Conservation (phyloP, 2,113 vertebrate species). For the Pseudolaguvia tuberculata region DNA sequence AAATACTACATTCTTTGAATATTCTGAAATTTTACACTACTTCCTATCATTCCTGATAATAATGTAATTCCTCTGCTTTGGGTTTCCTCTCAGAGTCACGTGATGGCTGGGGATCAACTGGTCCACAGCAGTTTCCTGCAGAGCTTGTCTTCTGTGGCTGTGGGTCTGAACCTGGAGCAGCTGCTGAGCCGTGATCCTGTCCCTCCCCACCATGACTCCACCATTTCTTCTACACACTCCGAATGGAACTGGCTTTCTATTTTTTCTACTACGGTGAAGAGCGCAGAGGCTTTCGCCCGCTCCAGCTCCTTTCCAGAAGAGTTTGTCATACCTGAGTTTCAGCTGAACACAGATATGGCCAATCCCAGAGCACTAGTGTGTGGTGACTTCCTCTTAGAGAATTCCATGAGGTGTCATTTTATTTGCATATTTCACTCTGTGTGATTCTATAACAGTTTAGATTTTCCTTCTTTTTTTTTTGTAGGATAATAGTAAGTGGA, state of each 20-base stretch:
- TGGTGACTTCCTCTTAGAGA: not conserved
- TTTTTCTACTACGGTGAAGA: conserved; percentile 70
- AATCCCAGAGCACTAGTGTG: conserved; percentile 64
- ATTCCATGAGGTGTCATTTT: not conserved
- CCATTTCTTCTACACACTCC: conserved; percentile 45
- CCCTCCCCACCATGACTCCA: conserved; percentile 64
- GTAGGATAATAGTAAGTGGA: conserved; percentile 78
- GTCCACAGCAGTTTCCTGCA: conserved; percentile 76
- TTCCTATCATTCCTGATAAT: not conserved
- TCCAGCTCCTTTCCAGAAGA: conserved; percentile 69
- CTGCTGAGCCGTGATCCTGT: conserved; percentile 62
- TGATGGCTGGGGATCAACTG: conserved; percentile 71
- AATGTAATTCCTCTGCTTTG: too few relatives aligned
- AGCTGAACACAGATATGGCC: conserved; percentile 50
- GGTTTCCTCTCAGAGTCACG: conserved; percentile 60
- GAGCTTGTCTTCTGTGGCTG: conserved; percentile 67
- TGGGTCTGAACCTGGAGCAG: conserved; percentile 69
- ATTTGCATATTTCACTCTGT: not conserved
- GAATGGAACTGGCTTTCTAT: conserved; percentile 74
- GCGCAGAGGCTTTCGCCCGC: conserved; percentile 72
- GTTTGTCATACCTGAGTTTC: conserved; percentile 63
- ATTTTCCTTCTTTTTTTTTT: conserved; percentile 35
- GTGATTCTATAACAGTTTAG: not conserved
- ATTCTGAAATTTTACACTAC: not conserved
- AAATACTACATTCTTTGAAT: too few relatives aligned